Evolutionary conservation across 2,113 vertebrate genomes (phyloP), one percentile per base, ranked within the genome.

Genomic region (Antennarius striatus): DNA sequence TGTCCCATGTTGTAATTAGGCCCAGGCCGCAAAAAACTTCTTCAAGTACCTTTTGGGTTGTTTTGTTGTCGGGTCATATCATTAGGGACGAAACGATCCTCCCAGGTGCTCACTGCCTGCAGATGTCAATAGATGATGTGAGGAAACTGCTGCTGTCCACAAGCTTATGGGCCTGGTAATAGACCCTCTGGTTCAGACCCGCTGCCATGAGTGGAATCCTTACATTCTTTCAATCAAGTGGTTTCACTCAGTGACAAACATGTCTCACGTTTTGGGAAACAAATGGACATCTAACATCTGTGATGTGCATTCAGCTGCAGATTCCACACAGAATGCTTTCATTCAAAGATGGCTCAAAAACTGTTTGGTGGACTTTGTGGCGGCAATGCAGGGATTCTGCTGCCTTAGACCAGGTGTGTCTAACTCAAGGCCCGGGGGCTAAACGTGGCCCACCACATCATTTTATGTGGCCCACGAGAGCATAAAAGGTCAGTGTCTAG

Each of bases 1-100:
- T 89, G 84, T 89, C 72, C 86, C 46, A 46, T 81, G 66, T 85
- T 81, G 89, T 75, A 91, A 92, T 92, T 91, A 92, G 90, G 71
- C 77, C 75, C 73, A 46, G 67, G 56, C 72, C 88, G 75, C 71
- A 81, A 88, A 87, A 90, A 88, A 82, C 67, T 64, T 81, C 72
- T 79, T 88, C 73, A 91, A 92, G 91, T 86, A 86, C 81, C 82
- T 77, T 81, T 84, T 82, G 81, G 86, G 88, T 89, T 91, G 78
- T 87, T 86, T 90, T 88, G 87, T 91, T 88, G 89, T 77, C 74
- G 56, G 84, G 85, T 80, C 83, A 84, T 91, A 90, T 88, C 86
- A 92, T 91, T 91, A 90, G 83, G 87, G 81, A 83, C 75, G 71
- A 86, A 43, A 86, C 39, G 76, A 75, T 80, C 85, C 85, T 12